Evolutionary conservation across 2,888 invertebrate species (phyloP).

Genomic region (Ariolimax columbianus): DNA sequence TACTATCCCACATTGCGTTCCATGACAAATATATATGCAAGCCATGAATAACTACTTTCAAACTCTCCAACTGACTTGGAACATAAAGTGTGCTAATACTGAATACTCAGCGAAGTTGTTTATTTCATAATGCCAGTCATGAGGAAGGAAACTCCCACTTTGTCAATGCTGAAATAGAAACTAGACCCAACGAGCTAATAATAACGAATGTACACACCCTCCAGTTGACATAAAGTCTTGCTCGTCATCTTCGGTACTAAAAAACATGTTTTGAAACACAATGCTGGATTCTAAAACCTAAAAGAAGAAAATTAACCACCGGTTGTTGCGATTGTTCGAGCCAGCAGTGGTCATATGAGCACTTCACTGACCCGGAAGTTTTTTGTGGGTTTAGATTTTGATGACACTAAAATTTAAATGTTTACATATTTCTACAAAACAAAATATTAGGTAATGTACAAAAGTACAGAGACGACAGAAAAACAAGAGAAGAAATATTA

Average conservation of each 20-base stretch:
- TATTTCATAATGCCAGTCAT: too few species aligned
- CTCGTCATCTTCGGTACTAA: conserved; percentile 71
- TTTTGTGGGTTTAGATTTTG: background rate
- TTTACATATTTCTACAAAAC: background rate
- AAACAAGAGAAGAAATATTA: too few species aligned
- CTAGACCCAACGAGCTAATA: background rate
- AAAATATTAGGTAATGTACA: too few species aligned
- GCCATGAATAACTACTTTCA: too few species aligned
- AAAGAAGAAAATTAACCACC: background rate
- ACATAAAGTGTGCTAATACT: too few species aligned
- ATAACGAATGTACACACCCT: conserved; percentile 56
- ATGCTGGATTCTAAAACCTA: background rate
- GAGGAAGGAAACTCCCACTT: conserved; percentile 28
- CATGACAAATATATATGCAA: too few species aligned
- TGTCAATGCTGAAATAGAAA: background rate
- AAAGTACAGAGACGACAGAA: too few species aligned
- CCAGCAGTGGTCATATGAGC: conserved; percentile 44
- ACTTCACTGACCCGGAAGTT: conserved; percentile 41
- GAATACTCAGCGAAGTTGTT: too few species aligned
- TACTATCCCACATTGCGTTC: too few species aligned
- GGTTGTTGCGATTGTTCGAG: background rate
- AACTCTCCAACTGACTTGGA: too few species aligned
- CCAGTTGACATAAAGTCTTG: conserved; percentile 67
- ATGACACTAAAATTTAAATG: background rate
- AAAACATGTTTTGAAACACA: conserved; percentile 65